Evolutionary conservation across 2,113 vertebrate species (phyloP).

Genomic region (Blennius ocellaris): DNA sequence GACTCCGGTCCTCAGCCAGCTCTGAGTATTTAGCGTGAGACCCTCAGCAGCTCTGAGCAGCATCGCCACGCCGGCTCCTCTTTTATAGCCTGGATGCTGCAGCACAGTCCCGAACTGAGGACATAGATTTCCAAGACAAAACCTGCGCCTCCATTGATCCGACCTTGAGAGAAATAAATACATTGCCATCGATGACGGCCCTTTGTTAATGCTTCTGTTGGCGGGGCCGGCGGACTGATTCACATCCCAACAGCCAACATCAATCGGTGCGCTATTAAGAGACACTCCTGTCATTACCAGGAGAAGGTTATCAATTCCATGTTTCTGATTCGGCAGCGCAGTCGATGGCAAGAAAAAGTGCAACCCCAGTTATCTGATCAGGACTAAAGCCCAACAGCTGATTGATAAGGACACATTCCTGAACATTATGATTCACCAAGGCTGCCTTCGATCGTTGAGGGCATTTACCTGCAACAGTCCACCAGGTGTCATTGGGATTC

Average conservation of each 20-base stretch:
- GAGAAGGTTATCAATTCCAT: conserved; percentile 50
- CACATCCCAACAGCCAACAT: conserved; percentile 48
- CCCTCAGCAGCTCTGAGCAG: conserved; percentile 30
- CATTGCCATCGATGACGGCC: conserved; percentile 54
- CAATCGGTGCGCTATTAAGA: conserved; percentile 53
- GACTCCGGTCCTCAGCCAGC: background rate
- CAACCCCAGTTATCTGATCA: conserved; percentile 16
- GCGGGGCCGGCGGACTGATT: conserved; percentile 45
- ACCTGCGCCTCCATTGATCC: conserved; percentile 61
- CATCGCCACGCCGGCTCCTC: conserved; percentile 18
- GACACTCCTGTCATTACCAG: conserved; percentile 45
- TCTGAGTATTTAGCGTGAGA: no score
- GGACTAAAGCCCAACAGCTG: conserved; percentile 31
- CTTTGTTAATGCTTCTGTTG: conserved; percentile 60
- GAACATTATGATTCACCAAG: conserved; percentile 33
- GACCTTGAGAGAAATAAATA: conserved; percentile 66
- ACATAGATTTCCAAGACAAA: conserved; percentile 70
- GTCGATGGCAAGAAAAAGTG: conserved; percentile 44
- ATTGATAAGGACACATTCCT: conserved; percentile 32
- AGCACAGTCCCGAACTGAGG: conserved; percentile 35
- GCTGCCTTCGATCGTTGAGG: conserved; percentile 18
- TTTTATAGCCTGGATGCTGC: conserved; percentile 63
- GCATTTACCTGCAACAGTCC: conserved; percentile 27
- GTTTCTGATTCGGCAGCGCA: conserved; percentile 23
- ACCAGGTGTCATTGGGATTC: conserved; percentile 43